Evolutionary conservation across 2,797 vertebrate species (phyloP), one percentile per base, ranked within the genome.

Genomic region (Heterohyrax brucei): DNA sequence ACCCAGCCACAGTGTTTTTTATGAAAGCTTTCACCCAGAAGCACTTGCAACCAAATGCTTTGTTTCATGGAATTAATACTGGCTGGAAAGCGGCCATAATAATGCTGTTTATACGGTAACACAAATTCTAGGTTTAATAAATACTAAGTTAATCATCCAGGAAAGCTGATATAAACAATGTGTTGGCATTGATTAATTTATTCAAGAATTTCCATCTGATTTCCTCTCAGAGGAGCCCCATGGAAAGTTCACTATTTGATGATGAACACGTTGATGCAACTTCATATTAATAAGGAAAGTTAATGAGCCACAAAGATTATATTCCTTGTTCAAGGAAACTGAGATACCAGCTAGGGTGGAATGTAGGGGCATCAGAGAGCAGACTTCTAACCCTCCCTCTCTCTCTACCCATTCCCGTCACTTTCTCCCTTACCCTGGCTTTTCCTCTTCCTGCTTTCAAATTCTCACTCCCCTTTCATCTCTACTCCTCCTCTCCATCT

Each of bases 171-270:
- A 84, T 72, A 95, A 96, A 89, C 61, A 72, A 62, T 73, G 28
- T 21, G 22, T 14, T 93, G 39, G 79, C 92, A 64, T 75, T 90
- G 79, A 92, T 93, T 97, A 91, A 97, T 93, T 93, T 95, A 89
- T 97, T 96, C 95, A 90, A 94, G 79, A 90, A 86, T 93, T 48
- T 91, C 68, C 78, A 33, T 95, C 85, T 95, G 85, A 91, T 92
- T 89, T 80, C 75, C 77, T 78, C 44, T 92, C 82, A 92, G 64
- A 93, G 62, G 28, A 92, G 48, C 85, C 39, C 61, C 53, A 33
- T 44, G 59, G 64, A 93, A 96, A 90, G 78, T 92, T 89, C 70
- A 79, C 92, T 95, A 84, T 94, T 87, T 92, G 81, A 81, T 92
- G 44, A 85, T 95, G 77, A 96, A 70, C 82, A 64, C 50, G 81